These are phyloP conservation scores for Idaea biselata DNA, from an alignment of 2,888 invertebrate species.

Conservation along the genomic window DNA sequence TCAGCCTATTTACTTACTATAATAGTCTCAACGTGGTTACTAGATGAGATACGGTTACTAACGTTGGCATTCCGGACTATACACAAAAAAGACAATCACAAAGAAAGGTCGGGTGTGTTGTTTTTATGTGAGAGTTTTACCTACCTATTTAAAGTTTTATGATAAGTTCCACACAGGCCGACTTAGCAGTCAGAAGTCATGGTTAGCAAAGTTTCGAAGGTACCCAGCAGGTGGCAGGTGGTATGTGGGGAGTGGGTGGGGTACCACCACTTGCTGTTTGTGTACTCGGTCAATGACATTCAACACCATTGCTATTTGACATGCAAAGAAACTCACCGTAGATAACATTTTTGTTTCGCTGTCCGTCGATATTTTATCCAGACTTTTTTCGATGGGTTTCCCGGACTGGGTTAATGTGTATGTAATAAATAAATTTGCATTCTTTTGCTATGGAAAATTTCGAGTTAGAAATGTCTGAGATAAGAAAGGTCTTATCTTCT, in stretches of 20 bases:
- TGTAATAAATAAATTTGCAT: neutral
- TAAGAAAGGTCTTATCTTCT: neutral
- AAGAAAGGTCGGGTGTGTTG: neutral
- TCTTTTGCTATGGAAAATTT: neutral
- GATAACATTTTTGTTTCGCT: conserved; percentile 38
- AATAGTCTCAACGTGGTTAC: too few species aligned
- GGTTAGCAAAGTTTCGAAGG: conserved; percentile 55
- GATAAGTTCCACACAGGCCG: conserved; percentile 47
- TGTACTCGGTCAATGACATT: conserved; percentile 65
- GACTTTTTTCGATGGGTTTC: conserved; percentile 32
- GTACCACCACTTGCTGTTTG: conserved; percentile 46
- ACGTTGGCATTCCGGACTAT: neutral
- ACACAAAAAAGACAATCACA: neutral
- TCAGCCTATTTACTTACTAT: too few species aligned
- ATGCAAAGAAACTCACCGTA: conserved; percentile 57
- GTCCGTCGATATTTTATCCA: conserved; percentile 36
- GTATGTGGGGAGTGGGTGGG: conserved; percentile 20
- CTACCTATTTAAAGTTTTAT: conserved; percentile 46
- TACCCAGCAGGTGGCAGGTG: conserved; percentile 26
- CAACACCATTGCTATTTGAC: conserved; percentile 61
- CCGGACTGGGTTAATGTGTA: conserved; percentile 14
- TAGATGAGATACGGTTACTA: too few species aligned
- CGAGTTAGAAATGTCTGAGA: neutral
- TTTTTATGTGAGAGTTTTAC: conserved; percentile 30
- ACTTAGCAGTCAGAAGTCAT: conserved; percentile 63